Conservation (phyloP, 1,140 invertebrate genomes). For the Magallana ariakensis region DNA sequence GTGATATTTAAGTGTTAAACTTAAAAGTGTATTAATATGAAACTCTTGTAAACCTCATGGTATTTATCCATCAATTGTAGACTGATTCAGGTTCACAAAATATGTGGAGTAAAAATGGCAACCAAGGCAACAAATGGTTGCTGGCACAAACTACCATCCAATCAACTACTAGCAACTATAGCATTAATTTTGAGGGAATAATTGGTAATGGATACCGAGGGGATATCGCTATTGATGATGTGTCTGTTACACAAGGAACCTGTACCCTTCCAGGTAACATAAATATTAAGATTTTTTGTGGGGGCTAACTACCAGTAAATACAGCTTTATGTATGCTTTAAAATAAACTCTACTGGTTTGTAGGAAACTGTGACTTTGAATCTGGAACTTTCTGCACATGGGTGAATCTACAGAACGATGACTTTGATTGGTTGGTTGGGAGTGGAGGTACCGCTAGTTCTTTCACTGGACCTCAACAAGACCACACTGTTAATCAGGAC, state of each 20-base stretch:
- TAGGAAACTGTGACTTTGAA: slow-evolving; percentile 74
- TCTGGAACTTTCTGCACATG: slow-evolving; percentile 67
- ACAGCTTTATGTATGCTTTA: neutral
- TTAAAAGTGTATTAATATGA: no score
- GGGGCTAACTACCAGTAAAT: neutral
- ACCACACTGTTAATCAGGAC: slow-evolving; percentile 67
- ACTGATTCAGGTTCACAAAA: slow-evolving; percentile 48
- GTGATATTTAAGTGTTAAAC: no score
- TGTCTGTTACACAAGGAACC: slow-evolving; percentile 83
- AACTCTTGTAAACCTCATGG: no score
- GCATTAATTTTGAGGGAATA: slow-evolving; percentile 85
- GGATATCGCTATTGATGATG: slow-evolving; percentile 88
- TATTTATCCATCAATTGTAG: neutral
- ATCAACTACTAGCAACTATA: slow-evolving; percentile 56
- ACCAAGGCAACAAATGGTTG: slow-evolving; percentile 73
- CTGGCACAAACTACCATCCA: slow-evolving; percentile 65
- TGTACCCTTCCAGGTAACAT: slow-evolving; percentile 62
- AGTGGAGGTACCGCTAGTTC: slow-evolving; percentile 60
- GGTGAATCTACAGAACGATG: slow-evolving; percentile 69
- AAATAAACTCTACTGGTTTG: slow-evolving; percentile 26
- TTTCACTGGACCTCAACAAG: slow-evolving; percentile 72
- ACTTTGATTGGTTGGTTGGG: slow-evolving; percentile 76
- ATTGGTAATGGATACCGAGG: slow-evolving; percentile 84
- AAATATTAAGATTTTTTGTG: neutral
- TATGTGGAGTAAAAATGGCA: slow-evolving; percentile 72